Conservation (phyloP, 2,888 invertebrate genomes). For the Oscheius onirici region DNA sequence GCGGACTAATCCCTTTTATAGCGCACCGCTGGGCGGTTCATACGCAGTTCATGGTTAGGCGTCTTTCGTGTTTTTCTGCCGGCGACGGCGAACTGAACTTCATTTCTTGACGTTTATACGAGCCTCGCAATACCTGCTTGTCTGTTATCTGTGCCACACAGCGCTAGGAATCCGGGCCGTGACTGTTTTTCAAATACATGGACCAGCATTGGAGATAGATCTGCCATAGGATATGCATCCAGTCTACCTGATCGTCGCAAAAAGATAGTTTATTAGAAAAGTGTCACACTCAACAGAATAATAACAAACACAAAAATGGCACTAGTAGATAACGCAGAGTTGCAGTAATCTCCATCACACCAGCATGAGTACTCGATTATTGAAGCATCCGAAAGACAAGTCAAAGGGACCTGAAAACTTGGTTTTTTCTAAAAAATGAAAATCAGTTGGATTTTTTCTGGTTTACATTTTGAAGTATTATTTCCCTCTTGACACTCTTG, state of each 20-base stretch:
- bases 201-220: not conserved
- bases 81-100: slow-evolving; percentile 25
- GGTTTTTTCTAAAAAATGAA: not conserved
- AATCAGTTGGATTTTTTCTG: not conserved
- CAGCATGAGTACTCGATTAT: slow-evolving; percentile 54
- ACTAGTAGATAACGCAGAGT: slow-evolving; percentile 26
- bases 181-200: slow-evolving; percentile 1
- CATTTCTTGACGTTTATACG: no score
- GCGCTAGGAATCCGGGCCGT: slow-evolving; percentile 2
- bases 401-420: slow-evolving; percentile 46
- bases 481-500: not conserved
- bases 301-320: not conserved
- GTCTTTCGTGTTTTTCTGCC: slow-evolving; percentile 16
- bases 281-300: not conserved
- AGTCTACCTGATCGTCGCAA: not conserved
- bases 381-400: slow-evolving; percentile 50
- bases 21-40: slow-evolving; percentile 18
- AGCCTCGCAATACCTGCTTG: slow-evolving; percentile 16
- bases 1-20: slow-evolving; percentile 10
- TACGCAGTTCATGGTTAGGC: slow-evolving; percentile 31
- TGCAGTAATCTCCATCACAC: slow-evolving; percentile 57
- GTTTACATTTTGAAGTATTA: no score
- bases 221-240: not conserved
- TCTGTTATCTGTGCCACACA: slow-evolving; percentile 18
- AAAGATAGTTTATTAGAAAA: not conserved